phyloP scores from a whole-genome alignment of 2,797 vertebrate species.

The Coregonus sp. region DNA sequence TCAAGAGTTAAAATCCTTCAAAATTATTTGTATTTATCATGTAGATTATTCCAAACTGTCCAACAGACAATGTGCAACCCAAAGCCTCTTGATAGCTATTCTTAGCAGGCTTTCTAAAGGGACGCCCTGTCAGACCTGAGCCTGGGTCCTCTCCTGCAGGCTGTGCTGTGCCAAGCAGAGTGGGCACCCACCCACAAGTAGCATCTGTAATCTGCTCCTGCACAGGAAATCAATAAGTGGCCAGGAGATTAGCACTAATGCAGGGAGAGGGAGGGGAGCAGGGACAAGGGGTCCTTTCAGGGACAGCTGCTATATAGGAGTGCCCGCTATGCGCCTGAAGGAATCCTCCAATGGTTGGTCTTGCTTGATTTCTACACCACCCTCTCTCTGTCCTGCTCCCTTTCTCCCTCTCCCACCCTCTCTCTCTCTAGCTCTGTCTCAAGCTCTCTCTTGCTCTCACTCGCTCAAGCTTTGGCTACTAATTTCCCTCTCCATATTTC shows the following conservation, averaged over 20 bases:
- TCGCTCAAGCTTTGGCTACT: slow-evolving; percentile 1
- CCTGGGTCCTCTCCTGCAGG: slow-evolving; percentile 66
- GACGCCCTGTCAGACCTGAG: slow-evolving; percentile 71
- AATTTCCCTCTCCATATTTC: slow-evolving; percentile 4
- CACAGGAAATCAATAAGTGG: slow-evolving; percentile 76
- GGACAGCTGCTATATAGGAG: slow-evolving; percentile 5
- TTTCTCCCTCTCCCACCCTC: background rate
- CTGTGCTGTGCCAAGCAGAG: slow-evolving; percentile 60
- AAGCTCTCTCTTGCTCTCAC: slow-evolving; percentile 1
- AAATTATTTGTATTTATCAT: background rate
- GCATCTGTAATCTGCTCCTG: slow-evolving; percentile 80
- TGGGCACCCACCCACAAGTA: slow-evolving; percentile 65
- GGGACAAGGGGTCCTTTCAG: slow-evolving; percentile 14
- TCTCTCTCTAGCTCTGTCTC: background rate
- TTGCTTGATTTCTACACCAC: slow-evolving; percentile 28
- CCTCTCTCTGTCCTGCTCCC: background rate
- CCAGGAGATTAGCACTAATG: slow-evolving; percentile 67
- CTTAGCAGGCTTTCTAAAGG: slow-evolving; percentile 67
- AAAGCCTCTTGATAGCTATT: slow-evolving; percentile 41
- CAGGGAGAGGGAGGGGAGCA: slow-evolving; percentile 5
- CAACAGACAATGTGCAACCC: background rate
- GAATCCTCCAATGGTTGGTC: slow-evolving; percentile 36
- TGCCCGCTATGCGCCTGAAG: slow-evolving; percentile 35
- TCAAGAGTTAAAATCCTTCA: background rate
- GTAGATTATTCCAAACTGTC: background rate